A percentile compares a stretch with the other conserved stretches of the same genome.
Conservation (phyloP, 2,797 vertebrate genomes). For the Poeciliopsis paucimaculata region DNA sequence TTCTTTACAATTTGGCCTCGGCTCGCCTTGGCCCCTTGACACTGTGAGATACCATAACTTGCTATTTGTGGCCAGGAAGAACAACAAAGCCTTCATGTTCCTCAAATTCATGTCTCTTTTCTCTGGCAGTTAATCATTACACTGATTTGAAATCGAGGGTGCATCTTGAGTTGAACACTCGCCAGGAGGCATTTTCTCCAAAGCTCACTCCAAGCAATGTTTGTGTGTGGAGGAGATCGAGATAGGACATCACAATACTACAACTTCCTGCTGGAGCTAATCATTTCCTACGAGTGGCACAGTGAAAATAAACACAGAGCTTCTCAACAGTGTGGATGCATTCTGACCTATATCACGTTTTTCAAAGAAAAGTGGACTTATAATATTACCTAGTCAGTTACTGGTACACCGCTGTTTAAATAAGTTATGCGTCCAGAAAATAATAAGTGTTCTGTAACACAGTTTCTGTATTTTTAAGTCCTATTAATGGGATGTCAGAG, state of each 20-base stretch:
- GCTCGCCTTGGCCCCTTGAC: slow-evolving; percentile 70
- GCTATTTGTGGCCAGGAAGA: slow-evolving; percentile 50
- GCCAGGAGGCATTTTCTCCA: slow-evolving; percentile 10
- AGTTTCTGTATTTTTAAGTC: slow-evolving; percentile 1
- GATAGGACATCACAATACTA: slow-evolving; percentile 61
- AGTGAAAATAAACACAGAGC: slow-evolving; percentile 47
- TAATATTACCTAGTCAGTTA: background rate
- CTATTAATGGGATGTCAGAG: background rate
- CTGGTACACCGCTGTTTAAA: background rate
- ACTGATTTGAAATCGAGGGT: slow-evolving; percentile 36
- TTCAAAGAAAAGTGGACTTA: background rate
- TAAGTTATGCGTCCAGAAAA: background rate
- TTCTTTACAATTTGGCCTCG: slow-evolving; percentile 76
- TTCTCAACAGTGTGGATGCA: slow-evolving; percentile 32
- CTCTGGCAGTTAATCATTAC: slow-evolving; percentile 37
- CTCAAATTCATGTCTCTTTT: slow-evolving; percentile 18
- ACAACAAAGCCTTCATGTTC: slow-evolving; percentile 39
- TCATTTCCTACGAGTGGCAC: slow-evolving; percentile 59
- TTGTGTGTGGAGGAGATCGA: slow-evolving; percentile 30
- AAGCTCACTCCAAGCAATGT: slow-evolving; percentile 16
- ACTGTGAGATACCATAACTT: slow-evolving; percentile 62
- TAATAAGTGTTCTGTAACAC: background rate
- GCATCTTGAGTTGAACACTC: slow-evolving; percentile 12
- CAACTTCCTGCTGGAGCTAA: slow-evolving; percentile 67
- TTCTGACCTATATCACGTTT: slow-evolving; percentile 9